Base-by-base conservation (phyloP, 2,888 invertebrate genomes). In the Dryobota labecula region DNA sequence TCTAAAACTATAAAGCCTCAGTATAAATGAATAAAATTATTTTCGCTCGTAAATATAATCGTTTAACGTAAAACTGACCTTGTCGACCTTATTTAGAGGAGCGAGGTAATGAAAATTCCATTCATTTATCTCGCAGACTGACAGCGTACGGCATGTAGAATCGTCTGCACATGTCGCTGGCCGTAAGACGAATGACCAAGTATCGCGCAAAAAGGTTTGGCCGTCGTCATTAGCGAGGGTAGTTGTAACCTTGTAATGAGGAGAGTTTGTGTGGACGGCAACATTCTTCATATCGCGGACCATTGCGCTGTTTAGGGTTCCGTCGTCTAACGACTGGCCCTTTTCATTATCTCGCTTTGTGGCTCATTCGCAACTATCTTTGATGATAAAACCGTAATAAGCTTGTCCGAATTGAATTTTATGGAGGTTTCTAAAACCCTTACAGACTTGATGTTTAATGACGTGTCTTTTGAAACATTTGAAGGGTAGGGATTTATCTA, bases 101-200 rank as follows among this genome's bases (percentile, higher is more conserved):
- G 76, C 63, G 68, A 77, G 63, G 73, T 86, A 84, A 84, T 80
- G 75, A 75, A 82, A 76, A 79, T 65, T 72, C 81, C 82, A 85
- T 89, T 87, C 83, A 90, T 91, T 90, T 90, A 86, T 90, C 87
- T 90, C 84, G 72, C 80, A 82, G 84, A 80, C 82, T 84, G 87
- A 88, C 86, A 83, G 86, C 87, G 86, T 84, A 83, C 79, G 83
- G 83, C 84, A 74, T 81, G 87, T 85, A 84, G 86, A 89, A 88
- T 87, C 90, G 90, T 92, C 90, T 90, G 90, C 90, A 89, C 91
- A 92, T 91, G 93, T 93, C 93, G 89, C 83, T 87, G 84, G 88
- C 85, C 84, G 84, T 88, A 94, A 95, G 95, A 95, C 93, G 95
- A 95, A 95, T 94, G 94, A 89, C 89, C 90, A 85, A 87, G 88